Percentiles rank a stretch among this genome's conserved stretches.
These are phyloP conservation scores for Scylla paramamosain DNA, from an alignment of 1,140 invertebrate genomes.

Conservation along the genomic window DNA sequence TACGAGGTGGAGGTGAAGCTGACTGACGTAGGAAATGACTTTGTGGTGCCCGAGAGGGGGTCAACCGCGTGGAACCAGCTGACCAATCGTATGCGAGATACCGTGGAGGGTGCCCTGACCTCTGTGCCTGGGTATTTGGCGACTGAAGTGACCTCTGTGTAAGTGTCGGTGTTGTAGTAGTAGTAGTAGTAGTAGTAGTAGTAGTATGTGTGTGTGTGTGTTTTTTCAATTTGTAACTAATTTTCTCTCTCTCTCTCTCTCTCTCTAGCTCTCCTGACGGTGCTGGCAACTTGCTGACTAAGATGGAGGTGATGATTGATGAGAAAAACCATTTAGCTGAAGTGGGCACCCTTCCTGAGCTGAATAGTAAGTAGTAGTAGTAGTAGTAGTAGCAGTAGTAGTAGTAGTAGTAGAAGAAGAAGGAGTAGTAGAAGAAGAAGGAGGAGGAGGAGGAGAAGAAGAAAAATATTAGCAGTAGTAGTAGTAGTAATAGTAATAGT, in stretches of 20 bases:
- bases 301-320: too few relatives aligned
- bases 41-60: constrained; percentile 85
- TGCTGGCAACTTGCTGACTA: too few relatives aligned
- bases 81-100: constrained; percentile 85
- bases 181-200: neutral
- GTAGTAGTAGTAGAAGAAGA: neutral
- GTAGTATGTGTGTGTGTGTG: neutral
- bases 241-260: too few relatives aligned
- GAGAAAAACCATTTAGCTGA: too few relatives aligned
- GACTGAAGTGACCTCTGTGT: constrained; percentile 51
- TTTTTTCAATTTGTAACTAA: neutral
- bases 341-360: too few relatives aligned
- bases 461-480: neutral
- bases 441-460: neutral
- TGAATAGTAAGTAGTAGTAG: neutral
- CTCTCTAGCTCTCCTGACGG: too few relatives aligned
- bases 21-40: constrained; percentile 88
- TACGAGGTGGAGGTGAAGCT: constrained; percentile 89
- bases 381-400: constrained; percentile 11
- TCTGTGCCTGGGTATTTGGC: constrained; percentile 88
- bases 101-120: constrained; percentile 84
- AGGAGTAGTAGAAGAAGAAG: neutral
- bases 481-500: constrained; percentile 1
- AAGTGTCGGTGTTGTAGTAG: neutral
- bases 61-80: constrained; percentile 87